Percentiles rank a stretch among this genome's conserved stretches.
These are phyloP conservation scores for Lepeophtheirus nordmannii DNA, from an alignment of 2,888 invertebrate genomes.

Conservation along the genomic window DNA sequence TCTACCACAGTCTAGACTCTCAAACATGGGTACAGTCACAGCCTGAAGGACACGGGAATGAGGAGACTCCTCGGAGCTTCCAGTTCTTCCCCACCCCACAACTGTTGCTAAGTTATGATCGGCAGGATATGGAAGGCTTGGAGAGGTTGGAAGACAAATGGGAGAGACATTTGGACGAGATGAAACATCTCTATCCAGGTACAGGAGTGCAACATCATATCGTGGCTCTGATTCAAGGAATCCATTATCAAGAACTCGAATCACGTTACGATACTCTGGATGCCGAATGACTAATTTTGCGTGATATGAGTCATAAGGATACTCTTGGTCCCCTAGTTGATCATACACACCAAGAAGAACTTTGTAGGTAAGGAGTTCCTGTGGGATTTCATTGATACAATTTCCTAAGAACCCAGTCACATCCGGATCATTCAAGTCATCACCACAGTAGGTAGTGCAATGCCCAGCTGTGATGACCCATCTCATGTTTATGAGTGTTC, in stretches of 20 bases:
- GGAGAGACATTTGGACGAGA: conserved; percentile 19
- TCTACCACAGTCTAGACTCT: conserved; percentile 8
- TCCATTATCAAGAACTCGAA: conserved; percentile 12
- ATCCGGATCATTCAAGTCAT: conserved; percentile 11
- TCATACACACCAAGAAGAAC: conserved; percentile 25
- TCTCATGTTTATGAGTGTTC: conserved; percentile 15
- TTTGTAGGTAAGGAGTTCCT: conserved; percentile 21
- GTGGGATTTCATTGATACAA: conserved; percentile 15
- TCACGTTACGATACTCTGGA: conserved; percentile 19
- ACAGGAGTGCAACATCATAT: conserved; percentile 21
- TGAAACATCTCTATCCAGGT: conserved; percentile 14
- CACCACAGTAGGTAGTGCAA: conserved; percentile 20
- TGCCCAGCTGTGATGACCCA: conserved; percentile 22
- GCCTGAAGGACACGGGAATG: conserved; percentile 22
- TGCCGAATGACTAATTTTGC: conserved; percentile 13
- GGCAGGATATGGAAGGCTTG: not conserved
- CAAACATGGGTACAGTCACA: conserved; percentile 19
- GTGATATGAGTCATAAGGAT: conserved; percentile 7
- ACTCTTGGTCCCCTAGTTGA: conserved; percentile 1
- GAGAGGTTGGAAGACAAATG: conserved; percentile 20
- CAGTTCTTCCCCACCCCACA: conserved; percentile 19
- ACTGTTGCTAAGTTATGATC: conserved; percentile 12
- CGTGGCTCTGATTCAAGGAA: conserved; percentile 19
- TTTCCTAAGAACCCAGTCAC: not conserved
- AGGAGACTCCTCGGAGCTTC: conserved; percentile 1